Conservation (phyloP, 2,888 invertebrate genomes). For the Caenorhabditis drosophilae region DNA sequence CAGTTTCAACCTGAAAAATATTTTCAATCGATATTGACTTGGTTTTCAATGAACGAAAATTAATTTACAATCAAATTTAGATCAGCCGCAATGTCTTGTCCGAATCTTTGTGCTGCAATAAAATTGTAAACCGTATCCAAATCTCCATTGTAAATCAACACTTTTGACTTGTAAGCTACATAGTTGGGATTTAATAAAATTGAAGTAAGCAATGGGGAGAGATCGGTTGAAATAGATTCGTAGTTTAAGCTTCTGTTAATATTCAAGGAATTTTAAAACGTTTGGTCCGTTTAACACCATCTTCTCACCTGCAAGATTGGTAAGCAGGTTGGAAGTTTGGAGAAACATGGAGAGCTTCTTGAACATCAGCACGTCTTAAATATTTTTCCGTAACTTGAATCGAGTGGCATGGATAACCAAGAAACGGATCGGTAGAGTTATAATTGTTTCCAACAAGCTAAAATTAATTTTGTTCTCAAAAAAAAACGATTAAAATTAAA, state of each 20-base stretch:
- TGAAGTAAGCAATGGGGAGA: constrained; percentile 16
- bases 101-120: constrained; percentile 53
- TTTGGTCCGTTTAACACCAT: no score
- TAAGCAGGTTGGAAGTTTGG: constrained; percentile 4
- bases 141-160: constrained; percentile 58
- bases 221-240: constrained; percentile 13
- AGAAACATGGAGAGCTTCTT: constrained; percentile 43
- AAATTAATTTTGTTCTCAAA: background rate
- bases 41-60: no score
- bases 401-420: constrained; percentile 45
- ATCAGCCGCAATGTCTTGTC: constrained; percentile 21
- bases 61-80: constrained; percentile 15
- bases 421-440: constrained; percentile 41
- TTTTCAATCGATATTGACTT: background rate
- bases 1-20: constrained; percentile 17
- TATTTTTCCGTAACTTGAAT: constrained; percentile 25
- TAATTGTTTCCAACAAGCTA: constrained; percentile 22
- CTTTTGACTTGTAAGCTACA: constrained; percentile 13
- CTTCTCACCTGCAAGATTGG: constrained; percentile 25
- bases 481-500: background rate
- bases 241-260: constrained; percentile 23
- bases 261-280: background rate
- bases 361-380: constrained; percentile 41
- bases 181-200: constrained; percentile 32
- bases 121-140: constrained; percentile 44